Evolutionary conservation across 2,797 vertebrate genomes (phyloP).

Genomic region (Pantherophis vulpinus): DNA sequence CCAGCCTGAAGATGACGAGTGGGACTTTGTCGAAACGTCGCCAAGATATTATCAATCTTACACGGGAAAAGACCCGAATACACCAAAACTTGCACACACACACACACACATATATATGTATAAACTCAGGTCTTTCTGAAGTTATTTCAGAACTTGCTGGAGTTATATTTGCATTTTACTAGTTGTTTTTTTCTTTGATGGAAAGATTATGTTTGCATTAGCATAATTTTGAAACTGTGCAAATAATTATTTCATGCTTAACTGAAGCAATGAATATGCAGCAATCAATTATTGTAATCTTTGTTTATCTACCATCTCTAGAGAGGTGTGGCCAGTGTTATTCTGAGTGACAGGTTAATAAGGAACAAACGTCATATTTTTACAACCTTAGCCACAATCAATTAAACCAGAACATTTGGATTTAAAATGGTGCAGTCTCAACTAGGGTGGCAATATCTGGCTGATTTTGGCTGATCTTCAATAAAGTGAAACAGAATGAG

Average conservation of each 20-base stretch:
- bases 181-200: background rate
- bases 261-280: slow-evolving; percentile 34
- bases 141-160: slow-evolving; percentile 31
- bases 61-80: too few relatives aligned
- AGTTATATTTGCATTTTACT: slow-evolving; percentile 23
- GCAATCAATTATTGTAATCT: slow-evolving; percentile 6
- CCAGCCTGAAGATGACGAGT: too few relatives aligned
- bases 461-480: background rate
- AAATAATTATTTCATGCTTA: slow-evolving; percentile 12
- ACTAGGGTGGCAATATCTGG: background rate
- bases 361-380: slow-evolving; percentile 35
- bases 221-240: background rate
- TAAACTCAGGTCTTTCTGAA: background rate
- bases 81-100: too few relatives aligned
- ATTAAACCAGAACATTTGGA: slow-evolving; percentile 9
- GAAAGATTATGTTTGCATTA: slow-evolving; percentile 17
- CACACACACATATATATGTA: too few relatives aligned
- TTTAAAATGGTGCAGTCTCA: slow-evolving; percentile 9
- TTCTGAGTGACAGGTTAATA: slow-evolving; percentile 34
- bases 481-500: background rate
- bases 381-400: slow-evolving; percentile 27
- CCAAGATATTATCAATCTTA: too few relatives aligned
- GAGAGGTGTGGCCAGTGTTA: background rate
- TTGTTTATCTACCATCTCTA: slow-evolving; percentile 25
- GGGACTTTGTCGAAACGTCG: too few relatives aligned